Evolutionary conservation across 2,113 vertebrate species (phyloP).

Genomic region (Catharus minimus): DNA sequence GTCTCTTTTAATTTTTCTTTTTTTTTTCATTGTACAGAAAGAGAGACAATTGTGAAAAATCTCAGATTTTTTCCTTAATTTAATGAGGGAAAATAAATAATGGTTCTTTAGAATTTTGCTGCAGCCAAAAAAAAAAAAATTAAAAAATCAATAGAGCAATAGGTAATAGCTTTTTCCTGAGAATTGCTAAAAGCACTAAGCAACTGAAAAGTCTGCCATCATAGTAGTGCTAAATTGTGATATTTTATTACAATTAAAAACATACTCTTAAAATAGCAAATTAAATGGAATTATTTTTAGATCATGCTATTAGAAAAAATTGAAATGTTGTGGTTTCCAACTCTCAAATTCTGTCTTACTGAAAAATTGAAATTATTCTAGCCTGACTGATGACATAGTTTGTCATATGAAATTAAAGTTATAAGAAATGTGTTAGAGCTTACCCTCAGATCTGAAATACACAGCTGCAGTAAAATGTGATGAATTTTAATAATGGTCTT

Average conservation of each 20-base stretch:
- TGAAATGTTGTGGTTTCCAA: background rate
- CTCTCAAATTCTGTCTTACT: background rate
- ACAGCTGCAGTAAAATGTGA: background rate
- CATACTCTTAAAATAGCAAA: background rate
- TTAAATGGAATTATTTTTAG: background rate
- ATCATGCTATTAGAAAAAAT: background rate
- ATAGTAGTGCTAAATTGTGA: background rate
- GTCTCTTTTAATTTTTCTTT: background rate
- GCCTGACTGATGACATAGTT: background rate
- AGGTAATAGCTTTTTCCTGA: background rate
- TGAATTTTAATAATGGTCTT: constrained; percentile 13
- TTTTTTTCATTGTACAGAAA: background rate
- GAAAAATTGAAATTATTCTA: background rate
- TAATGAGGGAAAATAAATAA: background rate
- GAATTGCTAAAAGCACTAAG: background rate
- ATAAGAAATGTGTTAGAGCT: background rate
- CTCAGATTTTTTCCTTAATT: background rate
- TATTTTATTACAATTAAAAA: background rate
- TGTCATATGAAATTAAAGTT: background rate
- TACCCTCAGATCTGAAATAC: background rate
- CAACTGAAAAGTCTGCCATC: background rate
- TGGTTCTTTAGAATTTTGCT: background rate
- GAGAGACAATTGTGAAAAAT: background rate
- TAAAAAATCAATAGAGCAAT: background rate
- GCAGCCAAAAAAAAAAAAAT: background rate